Conservation (phyloP, 2,888 invertebrate genomes). For the Meiosimyza platycephala region DNA sequence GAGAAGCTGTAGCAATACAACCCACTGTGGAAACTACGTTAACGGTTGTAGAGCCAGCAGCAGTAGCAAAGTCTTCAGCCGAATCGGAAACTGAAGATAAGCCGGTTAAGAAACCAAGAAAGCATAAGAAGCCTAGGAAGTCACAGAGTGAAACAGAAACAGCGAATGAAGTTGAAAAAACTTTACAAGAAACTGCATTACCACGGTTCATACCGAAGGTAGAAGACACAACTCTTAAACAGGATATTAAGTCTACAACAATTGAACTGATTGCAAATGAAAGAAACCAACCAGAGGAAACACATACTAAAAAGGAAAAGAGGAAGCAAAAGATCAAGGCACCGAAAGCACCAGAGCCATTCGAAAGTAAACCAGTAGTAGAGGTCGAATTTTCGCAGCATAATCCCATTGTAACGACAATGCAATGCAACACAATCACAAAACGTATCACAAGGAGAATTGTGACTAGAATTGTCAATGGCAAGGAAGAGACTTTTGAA, state of each 20-base stretch:
- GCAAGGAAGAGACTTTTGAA: constrained; percentile 57
- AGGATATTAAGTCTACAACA: constrained; percentile 23
- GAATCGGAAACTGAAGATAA: constrained; percentile 39
- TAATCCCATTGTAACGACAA: constrained; percentile 46
- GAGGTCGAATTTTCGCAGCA: constrained; percentile 17
- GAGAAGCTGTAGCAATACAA: constrained; percentile 14
- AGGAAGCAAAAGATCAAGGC: constrained; percentile 40
- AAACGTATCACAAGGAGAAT: constrained; percentile 59
- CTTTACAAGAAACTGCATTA: constrained; percentile 16
- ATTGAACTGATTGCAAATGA: constrained; percentile 41
- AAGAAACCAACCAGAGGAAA: constrained; percentile 23
- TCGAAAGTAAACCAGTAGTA: constrained; percentile 11
- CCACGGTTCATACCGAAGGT: constrained; percentile 3
- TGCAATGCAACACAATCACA: no score
- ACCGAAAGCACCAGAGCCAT: constrained; percentile 4
- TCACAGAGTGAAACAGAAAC: not conserved
- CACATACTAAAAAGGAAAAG: constrained; percentile 44
- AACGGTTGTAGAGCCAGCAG: constrained; percentile 4
- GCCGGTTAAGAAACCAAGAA: constrained; percentile 50
- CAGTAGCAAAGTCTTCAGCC: constrained; percentile 35
- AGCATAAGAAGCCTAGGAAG: constrained; percentile 42
- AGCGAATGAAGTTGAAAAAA: constrained; percentile 12
- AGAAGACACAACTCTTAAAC: not conserved
- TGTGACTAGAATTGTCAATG: constrained; percentile 57
- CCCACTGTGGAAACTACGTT: constrained; percentile 24